Conservation (phyloP, 2,797 vertebrate genomes). For the Heliangelus exortis region DNA sequence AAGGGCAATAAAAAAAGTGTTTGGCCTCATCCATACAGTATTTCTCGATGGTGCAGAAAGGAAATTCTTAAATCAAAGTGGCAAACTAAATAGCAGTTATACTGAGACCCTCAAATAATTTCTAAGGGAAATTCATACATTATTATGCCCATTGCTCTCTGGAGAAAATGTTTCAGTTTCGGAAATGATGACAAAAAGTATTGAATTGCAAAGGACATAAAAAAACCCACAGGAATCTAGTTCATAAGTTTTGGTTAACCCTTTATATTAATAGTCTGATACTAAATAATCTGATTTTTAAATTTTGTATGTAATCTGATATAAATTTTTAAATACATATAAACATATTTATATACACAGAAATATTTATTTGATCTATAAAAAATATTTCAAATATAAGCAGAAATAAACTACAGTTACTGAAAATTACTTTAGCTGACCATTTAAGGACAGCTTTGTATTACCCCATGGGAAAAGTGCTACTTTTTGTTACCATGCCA, state of each 20-base stretch:
- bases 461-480: neutral
- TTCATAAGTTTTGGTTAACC: neutral
- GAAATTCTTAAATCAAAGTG: neutral
- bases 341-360: neutral
- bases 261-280: neutral
- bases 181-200: neutral
- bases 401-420: neutral
- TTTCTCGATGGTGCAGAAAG: neutral
- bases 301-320: neutral
- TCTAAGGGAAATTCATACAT: neutral
- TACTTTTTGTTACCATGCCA: neutral
- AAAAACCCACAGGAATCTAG: neutral
- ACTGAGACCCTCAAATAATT: neutral
- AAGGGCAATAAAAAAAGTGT: conserved; percentile 4
- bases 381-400: neutral
- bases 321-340: neutral
- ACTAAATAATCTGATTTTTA: neutral
- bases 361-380: neutral
- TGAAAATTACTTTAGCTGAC: neutral
- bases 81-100: neutral
- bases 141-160: neutral
- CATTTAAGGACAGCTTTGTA: neutral
- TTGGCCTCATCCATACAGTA: neutral
- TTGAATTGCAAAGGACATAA: neutral
- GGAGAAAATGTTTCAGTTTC: neutral